Conservation (phyloP, 2,888 invertebrate species). For the Podotricha telesiphe region DNA sequence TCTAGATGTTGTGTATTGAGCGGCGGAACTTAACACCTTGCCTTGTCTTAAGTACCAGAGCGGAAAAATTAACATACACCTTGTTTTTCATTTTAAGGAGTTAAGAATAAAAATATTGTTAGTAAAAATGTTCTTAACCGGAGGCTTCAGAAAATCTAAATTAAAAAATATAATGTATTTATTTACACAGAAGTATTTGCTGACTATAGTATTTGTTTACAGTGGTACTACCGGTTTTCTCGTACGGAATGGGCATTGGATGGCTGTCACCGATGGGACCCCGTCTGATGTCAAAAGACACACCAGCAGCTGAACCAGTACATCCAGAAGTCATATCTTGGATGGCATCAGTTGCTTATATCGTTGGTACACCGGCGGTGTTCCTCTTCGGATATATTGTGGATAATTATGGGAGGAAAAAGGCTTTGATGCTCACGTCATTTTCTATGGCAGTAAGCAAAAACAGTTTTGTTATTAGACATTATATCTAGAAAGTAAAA, state of each 20-base stretch:
- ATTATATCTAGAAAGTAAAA: no score
- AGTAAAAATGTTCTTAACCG: no score
- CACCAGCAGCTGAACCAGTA: slow-evolving; percentile 71
- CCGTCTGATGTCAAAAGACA: slow-evolving; percentile 71
- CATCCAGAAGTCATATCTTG: slow-evolving; percentile 78
- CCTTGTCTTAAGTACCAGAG: no score
- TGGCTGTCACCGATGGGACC: slow-evolving; percentile 84
- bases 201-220: slow-evolving; percentile 45
- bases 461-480: neutral
- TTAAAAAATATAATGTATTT: no score
- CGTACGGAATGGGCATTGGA: slow-evolving; percentile 81
- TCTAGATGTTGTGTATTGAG: no score
- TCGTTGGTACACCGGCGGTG: slow-evolving; percentile 81
- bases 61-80: no score
- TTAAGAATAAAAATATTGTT: no score
- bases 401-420: slow-evolving; percentile 81
- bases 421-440: slow-evolving; percentile 72
- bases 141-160: no score
- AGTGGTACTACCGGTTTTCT: slow-evolving; percentile 83
- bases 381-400: slow-evolving; percentile 81
- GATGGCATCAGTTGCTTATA: slow-evolving; percentile 82
- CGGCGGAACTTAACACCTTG: no score
- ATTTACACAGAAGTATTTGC: neutral
- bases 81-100: no score
- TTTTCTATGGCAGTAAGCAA: slow-evolving; percentile 71